Percentiles rank a stretch among this genome's conserved stretches.
Evolutionary conservation across 2,113 vertebrate species (phyloP).

Genomic region (Anhinga anhinga): DNA sequence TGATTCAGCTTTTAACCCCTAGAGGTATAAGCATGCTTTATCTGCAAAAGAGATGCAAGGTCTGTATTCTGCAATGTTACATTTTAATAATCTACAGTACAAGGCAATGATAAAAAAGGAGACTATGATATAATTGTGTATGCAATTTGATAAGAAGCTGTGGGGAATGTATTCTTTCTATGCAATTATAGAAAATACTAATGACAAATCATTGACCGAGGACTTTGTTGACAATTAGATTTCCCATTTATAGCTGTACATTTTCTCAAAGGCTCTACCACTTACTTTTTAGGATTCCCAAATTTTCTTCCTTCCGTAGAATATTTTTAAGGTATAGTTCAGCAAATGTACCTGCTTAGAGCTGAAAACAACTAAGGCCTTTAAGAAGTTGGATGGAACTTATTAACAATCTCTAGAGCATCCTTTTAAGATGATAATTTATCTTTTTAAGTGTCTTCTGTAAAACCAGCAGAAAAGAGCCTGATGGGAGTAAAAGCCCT

Average conservation of each 20-base stretch:
- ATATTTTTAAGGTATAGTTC: not conserved
- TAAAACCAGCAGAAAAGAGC: conserved; percentile 38
- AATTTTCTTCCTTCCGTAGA: not conserved
- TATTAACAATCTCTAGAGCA: not conserved
- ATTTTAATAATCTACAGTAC: not conserved
- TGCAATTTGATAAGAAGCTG: not conserved
- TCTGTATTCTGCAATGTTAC: not conserved
- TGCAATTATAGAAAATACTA: not conserved
- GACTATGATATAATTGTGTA: not conserved
- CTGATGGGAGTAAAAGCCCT: not conserved
- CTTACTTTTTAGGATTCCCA: not conserved
- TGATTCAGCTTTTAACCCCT: conserved; percentile 74
- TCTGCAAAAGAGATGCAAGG: conserved; percentile 37
- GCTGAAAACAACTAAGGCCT: not conserved
- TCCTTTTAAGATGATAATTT: conserved; percentile 57
- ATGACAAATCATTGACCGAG: not conserved
- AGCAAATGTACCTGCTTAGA: not conserved
- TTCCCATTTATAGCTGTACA: not conserved
- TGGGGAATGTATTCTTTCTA: not conserved
- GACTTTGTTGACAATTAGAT: not conserved
- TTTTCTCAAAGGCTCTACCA: not conserved
- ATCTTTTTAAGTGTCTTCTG: conserved; percentile 52
- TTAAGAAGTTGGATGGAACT: conserved; percentile 31
- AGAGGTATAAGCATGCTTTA: conserved; percentile 41
- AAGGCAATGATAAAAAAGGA: not conserved